Conservation (phyloP, 1,140 invertebrate genomes). For the Brachionus rotundiformis region DNA sequence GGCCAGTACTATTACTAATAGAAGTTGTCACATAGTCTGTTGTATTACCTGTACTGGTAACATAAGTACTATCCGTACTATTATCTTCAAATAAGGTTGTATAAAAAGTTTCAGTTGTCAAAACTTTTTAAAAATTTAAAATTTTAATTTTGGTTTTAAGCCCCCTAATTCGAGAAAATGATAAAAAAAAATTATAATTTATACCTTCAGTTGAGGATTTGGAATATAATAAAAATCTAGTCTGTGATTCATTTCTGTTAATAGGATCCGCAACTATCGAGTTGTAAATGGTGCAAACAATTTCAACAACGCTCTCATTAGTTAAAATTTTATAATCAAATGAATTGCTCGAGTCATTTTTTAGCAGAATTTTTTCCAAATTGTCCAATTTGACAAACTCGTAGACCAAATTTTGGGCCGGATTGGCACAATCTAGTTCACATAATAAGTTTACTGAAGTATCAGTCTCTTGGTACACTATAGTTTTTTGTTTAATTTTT, state of each 20-base stretch:
- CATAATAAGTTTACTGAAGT: background rate
- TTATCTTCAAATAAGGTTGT: conserved; percentile 1
- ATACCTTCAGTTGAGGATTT: background rate
- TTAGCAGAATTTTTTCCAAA: background rate
- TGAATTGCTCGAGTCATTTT: background rate
- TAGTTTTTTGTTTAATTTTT: background rate
- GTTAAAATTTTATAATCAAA: background rate
- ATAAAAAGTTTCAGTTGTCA: conserved; percentile 11
- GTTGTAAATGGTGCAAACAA: conserved; percentile 33
- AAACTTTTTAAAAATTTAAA: background rate
- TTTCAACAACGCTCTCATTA: background rate
- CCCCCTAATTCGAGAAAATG: background rate
- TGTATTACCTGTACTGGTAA: conserved; percentile 35
- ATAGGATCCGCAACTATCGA: background rate
- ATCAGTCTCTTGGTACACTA: background rate
- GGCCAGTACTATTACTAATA: conserved; percentile 30
- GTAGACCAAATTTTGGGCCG: conserved; percentile 26
- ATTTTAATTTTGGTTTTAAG: background rate
- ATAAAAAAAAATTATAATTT: background rate
- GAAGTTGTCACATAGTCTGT: background rate
- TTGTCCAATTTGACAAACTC: background rate
- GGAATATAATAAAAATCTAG: background rate
- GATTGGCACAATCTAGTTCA: conserved; percentile 24
- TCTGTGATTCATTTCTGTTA: conserved; percentile 22
- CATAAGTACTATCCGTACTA: background rate